Conservation (phyloP, 2,888 invertebrate genomes). For the Linnaemya tessellans region DNA sequence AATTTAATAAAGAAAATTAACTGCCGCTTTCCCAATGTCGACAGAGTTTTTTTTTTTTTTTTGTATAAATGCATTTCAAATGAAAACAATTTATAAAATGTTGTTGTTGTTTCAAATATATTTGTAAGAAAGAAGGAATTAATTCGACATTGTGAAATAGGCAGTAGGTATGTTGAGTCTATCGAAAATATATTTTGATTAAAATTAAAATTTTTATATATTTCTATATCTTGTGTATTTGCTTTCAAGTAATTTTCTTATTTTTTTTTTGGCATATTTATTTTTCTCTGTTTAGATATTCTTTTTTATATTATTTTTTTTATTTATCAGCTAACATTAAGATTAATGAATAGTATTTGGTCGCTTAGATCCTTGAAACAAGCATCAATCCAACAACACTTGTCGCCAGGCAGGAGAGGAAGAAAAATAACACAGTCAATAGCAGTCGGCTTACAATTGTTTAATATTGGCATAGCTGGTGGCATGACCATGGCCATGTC, state of each 20-base stretch:
- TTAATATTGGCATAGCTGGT: constrained; percentile 80
- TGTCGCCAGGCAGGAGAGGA: neutral
- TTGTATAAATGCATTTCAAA: no score
- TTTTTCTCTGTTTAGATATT: constrained; percentile 23
- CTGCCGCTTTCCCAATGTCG: no score
- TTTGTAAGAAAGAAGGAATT: no score
- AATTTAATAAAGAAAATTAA: no score
- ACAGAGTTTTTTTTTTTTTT: no score
- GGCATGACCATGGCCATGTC: constrained; percentile 76
- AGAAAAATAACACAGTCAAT: constrained; percentile 7
- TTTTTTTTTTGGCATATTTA: constrained; percentile 47
- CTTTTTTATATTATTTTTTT: constrained; percentile 33
- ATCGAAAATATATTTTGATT: neutral
- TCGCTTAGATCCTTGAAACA: constrained; percentile 22
- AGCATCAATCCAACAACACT: constrained; percentile 5
- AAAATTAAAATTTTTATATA: constrained; percentile 2
- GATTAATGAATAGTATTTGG: constrained; percentile 58
- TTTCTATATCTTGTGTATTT: constrained; percentile 51
- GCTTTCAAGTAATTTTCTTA: constrained; percentile 40
- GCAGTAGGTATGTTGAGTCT: no score
- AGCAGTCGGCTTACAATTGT: constrained; percentile 72
- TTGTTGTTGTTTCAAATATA: no score
- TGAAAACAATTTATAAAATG: no score
- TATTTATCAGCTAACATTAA: constrained; percentile 56
- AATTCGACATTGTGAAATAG: no score